These are phyloP conservation scores for Synergus laeviventris DNA, from an alignment of 2,888 invertebrate species.

Conservation along the genomic window DNA sequence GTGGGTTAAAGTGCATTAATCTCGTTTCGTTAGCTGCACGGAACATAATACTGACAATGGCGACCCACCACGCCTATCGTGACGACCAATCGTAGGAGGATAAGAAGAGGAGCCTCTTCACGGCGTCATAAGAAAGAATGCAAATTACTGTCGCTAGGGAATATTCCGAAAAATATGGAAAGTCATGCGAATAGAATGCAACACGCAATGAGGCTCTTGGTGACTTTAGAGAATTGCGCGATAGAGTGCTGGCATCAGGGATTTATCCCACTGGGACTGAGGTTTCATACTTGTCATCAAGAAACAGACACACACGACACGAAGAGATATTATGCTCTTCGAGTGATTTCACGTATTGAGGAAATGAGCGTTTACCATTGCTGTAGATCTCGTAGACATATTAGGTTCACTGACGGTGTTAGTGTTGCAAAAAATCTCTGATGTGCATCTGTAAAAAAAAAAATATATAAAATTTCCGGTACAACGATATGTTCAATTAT, in stretches of 20 bases:
- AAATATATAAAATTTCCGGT: too few relatives aligned
- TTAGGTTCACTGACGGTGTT: too few relatives aligned
- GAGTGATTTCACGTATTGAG: not conserved
- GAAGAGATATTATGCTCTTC: not conserved
- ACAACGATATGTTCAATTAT: too few relatives aligned
- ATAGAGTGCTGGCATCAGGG: not conserved
- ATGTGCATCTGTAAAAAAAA: too few relatives aligned
- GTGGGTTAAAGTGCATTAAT: constrained; percentile 60
- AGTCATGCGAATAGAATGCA: constrained; percentile 10
- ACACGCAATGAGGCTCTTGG: not conserved
- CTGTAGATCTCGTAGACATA: too few relatives aligned
- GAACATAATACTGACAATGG: constrained; percentile 49
- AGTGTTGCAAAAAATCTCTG: too few relatives aligned
- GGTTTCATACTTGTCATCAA: constrained; percentile 3
- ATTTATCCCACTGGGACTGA: not conserved
- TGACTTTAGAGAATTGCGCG: not conserved
- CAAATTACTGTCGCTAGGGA: constrained; percentile 25
- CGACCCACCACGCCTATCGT: constrained; percentile 54
- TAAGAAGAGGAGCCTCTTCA: constrained; percentile 19
- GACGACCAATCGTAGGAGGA: constrained; percentile 40
- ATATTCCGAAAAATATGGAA: constrained; percentile 25
- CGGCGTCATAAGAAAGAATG: constrained; percentile 8
- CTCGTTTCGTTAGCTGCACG: constrained; percentile 54
- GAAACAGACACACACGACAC: not conserved
- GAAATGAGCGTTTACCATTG: not conserved